Evolutionary conservation across 2,888 invertebrate species (phyloP), one percentile per base, ranked within the genome.

Genomic region (Azorinus chamasolen): DNA sequence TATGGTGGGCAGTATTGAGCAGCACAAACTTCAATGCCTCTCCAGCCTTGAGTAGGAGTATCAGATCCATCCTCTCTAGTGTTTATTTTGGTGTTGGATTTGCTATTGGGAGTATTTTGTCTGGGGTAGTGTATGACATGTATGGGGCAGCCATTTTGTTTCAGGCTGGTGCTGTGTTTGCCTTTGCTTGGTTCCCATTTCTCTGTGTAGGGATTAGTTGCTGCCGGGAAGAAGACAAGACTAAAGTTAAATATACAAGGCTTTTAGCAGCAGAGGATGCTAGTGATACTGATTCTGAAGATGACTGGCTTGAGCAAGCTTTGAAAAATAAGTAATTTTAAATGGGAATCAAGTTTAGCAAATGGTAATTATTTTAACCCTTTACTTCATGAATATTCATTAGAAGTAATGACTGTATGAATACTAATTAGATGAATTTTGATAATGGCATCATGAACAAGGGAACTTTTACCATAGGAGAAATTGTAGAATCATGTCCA

Each of bases 221-320:
- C 63, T 83, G 89, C 65, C 83, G 87, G 6, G 83, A 83, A 58
- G 86, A 83, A 32, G 84, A 85, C 46, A 86, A 82, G 37, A 85
- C 65, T 43, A 72, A 80, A 43, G 83, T 91, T 10, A 86, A 85
- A 62, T 91, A 91, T 68, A 80, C 85, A n/a, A 83, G 87, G 32
- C 70, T 91, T 14, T 76, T 90, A 27, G 85, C 87, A 24, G 83
- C 87, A n/a, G 88, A 89, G 57, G 86, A 85, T 58, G 85, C 85
- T 20, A 79, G 81, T 12, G 82, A 87, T 46, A 65, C 82, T 20
- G 73, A 77, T 54, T 62, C 71, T n/a, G 87, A 87, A 65, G 90
- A 90, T 84, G 91, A 91, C 71, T 91, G 91, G 91, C 70, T 91
- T 50, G 90, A 91, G 74, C 85, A 89, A 75, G 91, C 91, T 24